Evolutionary conservation across 2,888 invertebrate species (phyloP).

Genomic region (Drosophila glabriapex): DNA sequence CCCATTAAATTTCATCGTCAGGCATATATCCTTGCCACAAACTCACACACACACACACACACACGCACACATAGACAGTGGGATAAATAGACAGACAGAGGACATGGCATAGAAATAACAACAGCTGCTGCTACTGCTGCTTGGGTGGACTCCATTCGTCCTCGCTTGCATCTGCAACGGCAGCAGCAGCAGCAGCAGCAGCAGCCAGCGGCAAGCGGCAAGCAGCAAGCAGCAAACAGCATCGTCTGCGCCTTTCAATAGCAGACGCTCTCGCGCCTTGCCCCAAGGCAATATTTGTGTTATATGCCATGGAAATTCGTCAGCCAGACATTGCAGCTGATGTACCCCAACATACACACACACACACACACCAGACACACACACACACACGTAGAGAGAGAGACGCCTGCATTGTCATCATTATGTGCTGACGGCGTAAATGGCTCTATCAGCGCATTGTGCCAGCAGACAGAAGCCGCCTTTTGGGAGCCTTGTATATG

Average conservation of each 20-base stretch:
- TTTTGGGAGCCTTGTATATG: conserved; percentile 54
- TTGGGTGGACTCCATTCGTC: conserved; percentile 39
- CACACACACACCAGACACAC: neutral
- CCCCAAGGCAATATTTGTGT: conserved; percentile 76
- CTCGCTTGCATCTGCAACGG: conserved; percentile 43
- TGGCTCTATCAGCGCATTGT: conserved; percentile 79
- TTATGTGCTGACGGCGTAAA: conserved; percentile 80
- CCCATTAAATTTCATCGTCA: conserved; percentile 86
- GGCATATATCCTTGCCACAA: conserved; percentile 81
- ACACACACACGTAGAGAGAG: conserved; percentile 1
- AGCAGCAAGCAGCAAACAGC: conserved; percentile 22
- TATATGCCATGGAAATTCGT: conserved; percentile 75
- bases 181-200: neutral
- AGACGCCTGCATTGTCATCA: conserved; percentile 67
- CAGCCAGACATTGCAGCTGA: conserved; percentile 70
- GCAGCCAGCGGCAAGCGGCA: neutral
- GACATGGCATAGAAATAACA: conserved; percentile 69
- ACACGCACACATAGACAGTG: conserved; percentile 16
- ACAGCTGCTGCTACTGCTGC: conserved; percentile 66
- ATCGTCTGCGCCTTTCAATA: conserved; percentile 71
- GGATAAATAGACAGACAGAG: conserved; percentile 58
- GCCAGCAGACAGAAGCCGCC: conserved; percentile 34
- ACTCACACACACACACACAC: conserved; percentile 35
- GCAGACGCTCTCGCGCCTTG: conserved; percentile 48
- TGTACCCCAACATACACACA: conserved; percentile 16